A percentile compares a stretch with the other conserved stretches of the same genome.
These are phyloP conservation scores for Adelognathus sp. DNA, from an alignment of 2,888 invertebrate genomes.

Conservation along the genomic window DNA sequence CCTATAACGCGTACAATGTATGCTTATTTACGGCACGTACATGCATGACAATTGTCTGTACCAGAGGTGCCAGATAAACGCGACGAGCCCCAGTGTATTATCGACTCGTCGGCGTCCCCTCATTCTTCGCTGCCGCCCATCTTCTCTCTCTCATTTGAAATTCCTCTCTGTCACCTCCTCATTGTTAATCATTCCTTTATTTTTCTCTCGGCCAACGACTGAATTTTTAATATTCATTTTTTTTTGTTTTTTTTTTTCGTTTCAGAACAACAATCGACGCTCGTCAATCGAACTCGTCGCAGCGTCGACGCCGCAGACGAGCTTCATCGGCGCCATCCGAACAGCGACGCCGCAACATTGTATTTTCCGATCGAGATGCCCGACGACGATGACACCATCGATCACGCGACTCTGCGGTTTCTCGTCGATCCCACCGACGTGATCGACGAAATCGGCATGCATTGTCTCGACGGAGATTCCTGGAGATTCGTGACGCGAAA, in stretches of 20 bases:
- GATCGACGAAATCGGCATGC: constrained; percentile 66
- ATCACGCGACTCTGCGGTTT: constrained; percentile 82
- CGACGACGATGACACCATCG: constrained; percentile 71
- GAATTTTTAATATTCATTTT: neutral
- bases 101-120: neutral
- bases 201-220: neutral
- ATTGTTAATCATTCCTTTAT: neutral
- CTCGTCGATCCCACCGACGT: constrained; percentile 69
- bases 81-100: constrained; percentile 9
- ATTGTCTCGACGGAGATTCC: constrained; percentile 60
- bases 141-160: constrained; percentile 24
- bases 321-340: neutral
- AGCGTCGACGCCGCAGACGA: neutral
- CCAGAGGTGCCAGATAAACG: constrained; percentile 17
- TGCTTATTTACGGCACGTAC: neutral
- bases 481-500: constrained; percentile 78
- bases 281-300: constrained; percentile 37
- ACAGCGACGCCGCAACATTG: constrained; percentile 13
- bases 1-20: neutral
- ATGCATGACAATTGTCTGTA: neutral
- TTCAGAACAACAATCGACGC: constrained; percentile 39
- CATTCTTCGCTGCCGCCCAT: constrained; percentile 1
- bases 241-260: neutral
- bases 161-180: constrained; percentile 32
- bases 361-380: constrained; percentile 70